Conservation (phyloP, 2,797 vertebrate species). For the Pangasius sanitwongsei region DNA sequence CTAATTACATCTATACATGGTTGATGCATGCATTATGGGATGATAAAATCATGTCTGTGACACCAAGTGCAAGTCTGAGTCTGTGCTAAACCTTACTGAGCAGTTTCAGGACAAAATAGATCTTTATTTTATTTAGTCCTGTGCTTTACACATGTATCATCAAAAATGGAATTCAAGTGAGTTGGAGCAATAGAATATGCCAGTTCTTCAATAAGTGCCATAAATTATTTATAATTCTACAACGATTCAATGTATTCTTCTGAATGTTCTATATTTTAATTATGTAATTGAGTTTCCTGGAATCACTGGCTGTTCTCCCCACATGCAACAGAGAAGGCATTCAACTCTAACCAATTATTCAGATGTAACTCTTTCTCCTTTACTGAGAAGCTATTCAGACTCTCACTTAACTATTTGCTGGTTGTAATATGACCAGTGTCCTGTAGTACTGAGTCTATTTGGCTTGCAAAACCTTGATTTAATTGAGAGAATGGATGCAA, state of each 20-base stretch:
- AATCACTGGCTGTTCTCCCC: not conserved
- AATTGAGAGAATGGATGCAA: not conserved
- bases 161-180: not conserved
- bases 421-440: not conserved
- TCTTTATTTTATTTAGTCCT: not conserved
- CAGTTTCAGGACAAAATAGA: not conserved
- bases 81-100: slow-evolving; percentile 1
- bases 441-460: not conserved
- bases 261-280: slow-evolving; percentile 3
- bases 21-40: not conserved
- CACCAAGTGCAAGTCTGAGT: not conserved
- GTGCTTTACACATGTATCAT: not conserved
- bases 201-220: not conserved
- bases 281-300: not conserved
- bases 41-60: not conserved
- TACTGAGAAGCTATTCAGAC: not conserved
- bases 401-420: not conserved
- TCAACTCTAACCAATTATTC: slow-evolving; percentile 9
- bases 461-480: not conserved
- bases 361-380: not conserved
- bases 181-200: not conserved
- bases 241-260: not conserved
- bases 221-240: not conserved
- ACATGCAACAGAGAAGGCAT: not conserved
- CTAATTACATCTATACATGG: not conserved